Conservation (phyloP, 2,888 invertebrate species). For the Sicus ferrugineus region DNA sequence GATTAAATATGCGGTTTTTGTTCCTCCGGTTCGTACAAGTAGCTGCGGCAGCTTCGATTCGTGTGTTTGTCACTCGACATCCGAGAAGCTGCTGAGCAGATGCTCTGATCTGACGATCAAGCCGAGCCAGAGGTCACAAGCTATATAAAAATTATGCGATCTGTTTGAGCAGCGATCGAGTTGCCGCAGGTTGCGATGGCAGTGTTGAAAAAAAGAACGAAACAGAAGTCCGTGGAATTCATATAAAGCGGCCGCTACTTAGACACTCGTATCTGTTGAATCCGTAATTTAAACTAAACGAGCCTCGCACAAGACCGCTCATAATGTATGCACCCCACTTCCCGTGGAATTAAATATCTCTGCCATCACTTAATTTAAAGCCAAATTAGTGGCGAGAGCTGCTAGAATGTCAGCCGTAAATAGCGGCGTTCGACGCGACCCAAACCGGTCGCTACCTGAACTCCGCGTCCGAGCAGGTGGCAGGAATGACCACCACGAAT, state of each 20-base stretch:
- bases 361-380: slow-evolving; percentile 14
- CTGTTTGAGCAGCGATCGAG: slow-evolving; percentile 43
- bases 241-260: no score
- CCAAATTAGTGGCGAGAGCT: slow-evolving; percentile 23
- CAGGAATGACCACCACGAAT: not conserved
- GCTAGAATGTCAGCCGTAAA: slow-evolving; percentile 2
- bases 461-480: no score
- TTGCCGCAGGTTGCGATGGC: slow-evolving; percentile 31
- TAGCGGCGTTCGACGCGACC: not conserved
- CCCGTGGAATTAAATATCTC: not conserved
- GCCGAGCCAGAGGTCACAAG: slow-evolving; percentile 20
- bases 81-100: not conserved
- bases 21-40: no score
- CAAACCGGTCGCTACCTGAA: not conserved
- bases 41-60: no score
- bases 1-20: no score
- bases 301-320: no score
- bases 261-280: no score
- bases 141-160: slow-evolving; percentile 38
- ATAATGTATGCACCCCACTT: slow-evolving; percentile 25
- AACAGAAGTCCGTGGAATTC: no score
- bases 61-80: no score
- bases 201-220: slow-evolving; percentile 38
- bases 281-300: no score
- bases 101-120: not conserved